These are phyloP conservation scores for Aporophyla lueneburgensis DNA, from an alignment of 2,888 invertebrate species.

Conservation along the genomic window DNA sequence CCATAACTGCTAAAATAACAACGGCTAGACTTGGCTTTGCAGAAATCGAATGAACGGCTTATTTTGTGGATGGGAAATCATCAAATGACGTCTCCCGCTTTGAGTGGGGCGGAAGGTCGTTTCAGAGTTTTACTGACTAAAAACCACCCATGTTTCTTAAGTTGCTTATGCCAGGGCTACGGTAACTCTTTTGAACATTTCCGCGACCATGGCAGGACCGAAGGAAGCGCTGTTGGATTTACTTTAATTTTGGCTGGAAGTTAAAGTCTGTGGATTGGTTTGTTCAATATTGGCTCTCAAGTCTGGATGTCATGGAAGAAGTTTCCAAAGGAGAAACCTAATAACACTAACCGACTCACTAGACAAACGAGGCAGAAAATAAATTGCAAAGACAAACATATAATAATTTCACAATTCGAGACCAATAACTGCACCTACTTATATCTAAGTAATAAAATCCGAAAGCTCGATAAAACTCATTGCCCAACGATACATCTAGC, in stretches of 20 bases:
- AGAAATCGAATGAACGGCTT: neutral
- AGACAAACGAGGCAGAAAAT: neutral
- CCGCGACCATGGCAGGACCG: too few species aligned
- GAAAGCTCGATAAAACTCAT: slow-evolving; percentile 73
- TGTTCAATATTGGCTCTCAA: slow-evolving; percentile 8
- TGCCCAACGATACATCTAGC: slow-evolving; percentile 64
- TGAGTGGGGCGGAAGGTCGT: too few species aligned
- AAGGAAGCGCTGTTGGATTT: too few species aligned
- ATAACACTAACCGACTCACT: neutral
- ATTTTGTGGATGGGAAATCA: too few species aligned
- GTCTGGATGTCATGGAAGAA: neutral
- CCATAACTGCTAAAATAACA: too few species aligned
- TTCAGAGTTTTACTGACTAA: too few species aligned
- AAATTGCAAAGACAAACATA: slow-evolving; percentile 9
- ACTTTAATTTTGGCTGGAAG: neutral
- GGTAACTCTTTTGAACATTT: too few species aligned
- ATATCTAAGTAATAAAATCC: slow-evolving; percentile 62
- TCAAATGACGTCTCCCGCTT: too few species aligned
- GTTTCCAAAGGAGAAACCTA: neutral
- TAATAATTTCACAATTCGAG: slow-evolving; percentile 48
- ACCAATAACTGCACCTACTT: neutral
- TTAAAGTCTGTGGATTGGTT: neutral
- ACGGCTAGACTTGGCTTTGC: neutral
- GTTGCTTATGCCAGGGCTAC: too few species aligned
- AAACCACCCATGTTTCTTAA: too few species aligned